A percentile compares a stretch with the other conserved stretches of the same genome.
Conservation (phyloP, 2,888 invertebrate species). For the Acleris sparsana region DNA sequence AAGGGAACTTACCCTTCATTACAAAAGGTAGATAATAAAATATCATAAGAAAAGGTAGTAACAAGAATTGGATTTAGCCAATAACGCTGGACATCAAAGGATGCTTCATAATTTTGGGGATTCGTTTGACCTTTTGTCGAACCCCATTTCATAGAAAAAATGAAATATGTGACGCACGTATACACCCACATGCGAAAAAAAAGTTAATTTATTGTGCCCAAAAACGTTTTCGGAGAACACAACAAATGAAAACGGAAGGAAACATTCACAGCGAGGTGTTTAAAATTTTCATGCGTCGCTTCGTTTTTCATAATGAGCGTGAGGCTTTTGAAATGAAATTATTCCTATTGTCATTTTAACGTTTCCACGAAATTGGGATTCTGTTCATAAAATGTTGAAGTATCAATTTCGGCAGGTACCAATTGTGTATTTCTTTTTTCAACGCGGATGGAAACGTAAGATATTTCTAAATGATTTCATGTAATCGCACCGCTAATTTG, state of each 20-base stretch:
- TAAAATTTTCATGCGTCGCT: conserved; percentile 25
- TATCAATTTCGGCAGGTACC: neutral
- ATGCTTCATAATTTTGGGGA: conserved; percentile 14
- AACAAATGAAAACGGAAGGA: conserved; percentile 30
- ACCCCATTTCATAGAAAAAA: neutral
- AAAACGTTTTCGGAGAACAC: conserved; percentile 21
- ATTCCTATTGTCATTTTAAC: conserved; percentile 12
- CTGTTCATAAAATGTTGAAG: neutral
- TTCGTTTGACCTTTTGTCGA: conserved; percentile 28
- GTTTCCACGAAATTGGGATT: neutral
- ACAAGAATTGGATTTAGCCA: conserved; percentile 2
- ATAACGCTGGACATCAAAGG: conserved; percentile 24
- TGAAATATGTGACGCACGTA: conserved; percentile 20
- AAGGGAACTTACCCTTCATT: neutral
- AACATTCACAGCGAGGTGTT: conserved; percentile 26
- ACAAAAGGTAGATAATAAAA: conserved; percentile 3
- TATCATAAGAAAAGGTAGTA: conserved; percentile 5
- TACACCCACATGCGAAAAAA: conserved; percentile 18
- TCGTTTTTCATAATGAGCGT: conserved; percentile 24
- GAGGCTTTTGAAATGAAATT: conserved; percentile 16
- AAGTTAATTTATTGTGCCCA: conserved; percentile 26
- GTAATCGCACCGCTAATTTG: too few species aligned
- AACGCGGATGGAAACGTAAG: neutral
- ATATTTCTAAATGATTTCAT: too few species aligned
- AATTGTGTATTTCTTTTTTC: neutral